These are phyloP conservation scores for Cyanoderma ruficeps DNA, from an alignment of 2,113 vertebrate species.

Conservation along the genomic window DNA sequence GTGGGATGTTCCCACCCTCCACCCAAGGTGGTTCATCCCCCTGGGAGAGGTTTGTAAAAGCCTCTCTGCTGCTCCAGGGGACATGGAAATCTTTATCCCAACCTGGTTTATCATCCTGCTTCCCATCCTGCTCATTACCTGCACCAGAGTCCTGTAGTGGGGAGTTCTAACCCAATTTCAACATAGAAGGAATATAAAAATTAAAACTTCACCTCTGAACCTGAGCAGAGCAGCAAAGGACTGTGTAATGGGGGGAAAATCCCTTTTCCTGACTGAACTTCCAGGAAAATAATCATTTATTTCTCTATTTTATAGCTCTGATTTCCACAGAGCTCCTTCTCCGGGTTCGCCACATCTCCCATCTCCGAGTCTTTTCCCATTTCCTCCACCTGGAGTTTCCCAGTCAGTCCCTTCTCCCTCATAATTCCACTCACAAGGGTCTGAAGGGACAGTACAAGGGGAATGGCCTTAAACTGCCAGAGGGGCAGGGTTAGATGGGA, in stretches of 20 bases:
- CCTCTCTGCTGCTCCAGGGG: fast-evolving
- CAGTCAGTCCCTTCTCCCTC: background rate
- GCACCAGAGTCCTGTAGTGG: fast-evolving
- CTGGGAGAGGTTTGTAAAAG: background rate
- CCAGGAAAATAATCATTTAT: background rate
- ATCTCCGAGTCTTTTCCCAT: fast-evolving
- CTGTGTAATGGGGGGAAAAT: fast-evolving
- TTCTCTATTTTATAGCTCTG: fast-evolving
- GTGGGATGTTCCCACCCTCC: background rate
- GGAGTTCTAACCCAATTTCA: background rate
- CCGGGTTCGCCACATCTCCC: background rate
- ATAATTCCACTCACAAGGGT: background rate
- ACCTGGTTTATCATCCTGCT: background rate
- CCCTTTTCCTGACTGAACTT: no score
- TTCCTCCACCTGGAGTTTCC: background rate
- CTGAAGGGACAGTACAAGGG: background rate
- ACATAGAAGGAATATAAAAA: background rate
- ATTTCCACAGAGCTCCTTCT: background rate
- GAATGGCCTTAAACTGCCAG: background rate
- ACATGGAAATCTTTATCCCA: background rate
- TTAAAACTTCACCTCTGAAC: background rate
- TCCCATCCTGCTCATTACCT: background rate
- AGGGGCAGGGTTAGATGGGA: background rate
- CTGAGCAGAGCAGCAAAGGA: background rate
- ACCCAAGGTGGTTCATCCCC: fast-evolving